These are phyloP conservation scores for Odontocolon sp. DNA, from an alignment of 2,888 invertebrate species.

Conservation along the genomic window DNA sequence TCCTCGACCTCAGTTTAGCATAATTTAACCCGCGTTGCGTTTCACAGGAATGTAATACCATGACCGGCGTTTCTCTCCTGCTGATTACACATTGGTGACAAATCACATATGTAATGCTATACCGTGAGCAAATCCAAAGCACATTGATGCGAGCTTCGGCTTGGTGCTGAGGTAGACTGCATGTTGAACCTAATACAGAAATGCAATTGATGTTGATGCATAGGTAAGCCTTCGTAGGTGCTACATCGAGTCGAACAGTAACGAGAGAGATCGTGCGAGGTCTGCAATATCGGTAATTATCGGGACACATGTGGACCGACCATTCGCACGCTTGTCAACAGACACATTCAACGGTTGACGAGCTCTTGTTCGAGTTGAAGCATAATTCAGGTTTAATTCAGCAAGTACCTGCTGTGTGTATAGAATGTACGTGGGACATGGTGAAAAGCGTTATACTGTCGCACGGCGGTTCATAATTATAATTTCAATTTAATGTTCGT, in stretches of 20 bases:
- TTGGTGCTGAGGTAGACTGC: slow-evolving; percentile 11
- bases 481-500: slow-evolving; percentile 30
- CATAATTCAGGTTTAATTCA: slow-evolving; percentile 36
- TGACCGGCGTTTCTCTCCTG: slow-evolving; percentile 32
- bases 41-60: slow-evolving; percentile 60
- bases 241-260: slow-evolving; percentile 19
- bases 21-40: slow-evolving; percentile 61
- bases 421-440: background rate
- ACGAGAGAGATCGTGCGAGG: slow-evolving; percentile 24
- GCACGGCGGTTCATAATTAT: slow-evolving; percentile 7
- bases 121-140: background rate
- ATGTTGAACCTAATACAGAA: background rate
- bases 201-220: background rate
- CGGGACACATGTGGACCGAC: slow-evolving; percentile 29
- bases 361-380: slow-evolving; percentile 48
- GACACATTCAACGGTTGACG: slow-evolving; percentile 34
- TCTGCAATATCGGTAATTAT: slow-evolving; percentile 41
- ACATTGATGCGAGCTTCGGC: slow-evolving; percentile 13
- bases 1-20: slow-evolving; percentile 61
- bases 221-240: background rate
- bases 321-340: slow-evolving; percentile 6
- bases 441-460: background rate
- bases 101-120: slow-evolving; percentile 42
- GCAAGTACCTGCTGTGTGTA: background rate
- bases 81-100: slow-evolving; percentile 54